Base-by-base conservation (phyloP, 2,888 invertebrate genomes). In the Ophion slaviceki region DNA sequence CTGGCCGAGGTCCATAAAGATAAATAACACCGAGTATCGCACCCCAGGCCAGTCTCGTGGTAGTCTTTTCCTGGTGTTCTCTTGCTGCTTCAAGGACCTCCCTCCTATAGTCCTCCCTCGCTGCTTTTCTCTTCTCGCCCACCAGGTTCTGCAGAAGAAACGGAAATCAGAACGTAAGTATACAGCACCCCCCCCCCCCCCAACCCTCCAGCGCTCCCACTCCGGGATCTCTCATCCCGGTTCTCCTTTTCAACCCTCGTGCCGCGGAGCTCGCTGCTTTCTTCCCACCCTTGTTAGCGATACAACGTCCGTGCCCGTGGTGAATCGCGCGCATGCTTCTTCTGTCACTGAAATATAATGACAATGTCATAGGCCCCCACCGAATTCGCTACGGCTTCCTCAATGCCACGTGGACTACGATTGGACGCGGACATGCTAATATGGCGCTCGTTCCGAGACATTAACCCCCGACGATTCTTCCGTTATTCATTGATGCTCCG, bases 401-500 rank as follows among this genome's bases (percentile, higher is more conserved):
- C 85, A 79, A 83, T 84, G 89, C 91, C 93, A 94, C 94, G 93
- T 93, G 93, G 92, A 90, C 92, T 89, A 90, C 92, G 93, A 94
- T 94, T 94, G 93, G 94, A 92, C 88, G 91, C 93, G 93, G 93
- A 93, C 92, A 94, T 94, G 94, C 92, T 94, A 94, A 94, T 93
- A 93, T 91, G 92, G 91, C 93, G 92, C 91, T 92, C 93, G 93
- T 94, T 93, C 93, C 93, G 90, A 92, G 91, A 93, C 94, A 94
- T 94, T 94, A 93, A 93, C 85, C 89, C 86, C 77, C 81, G 78
- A 82, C 83, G 83, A 87, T 87, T 84, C 75, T 80, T 82, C 78
- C 75, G 67, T 75, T 67, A 83, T 67, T 72, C 71, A 72, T 75
- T 64, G 59, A 64, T 36, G 28, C 61, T 36, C 76, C 67, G 28